Conservation (phyloP, 2,113 vertebrate species). For the Kryptolebias marmoratus region DNA sequence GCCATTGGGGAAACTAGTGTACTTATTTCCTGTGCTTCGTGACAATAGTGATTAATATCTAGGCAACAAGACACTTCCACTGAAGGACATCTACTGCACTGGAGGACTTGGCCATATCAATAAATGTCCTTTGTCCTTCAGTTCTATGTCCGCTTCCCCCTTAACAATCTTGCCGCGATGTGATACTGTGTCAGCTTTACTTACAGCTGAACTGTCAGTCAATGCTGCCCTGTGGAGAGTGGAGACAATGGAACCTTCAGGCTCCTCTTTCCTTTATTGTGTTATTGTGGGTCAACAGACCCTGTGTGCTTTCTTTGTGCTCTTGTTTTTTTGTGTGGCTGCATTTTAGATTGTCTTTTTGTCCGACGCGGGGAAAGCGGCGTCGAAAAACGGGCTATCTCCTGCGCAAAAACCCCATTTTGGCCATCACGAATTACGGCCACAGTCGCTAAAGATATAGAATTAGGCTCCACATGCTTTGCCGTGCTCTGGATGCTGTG, state of each 20-base stretch:
- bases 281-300: conserved; percentile 66
- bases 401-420: conserved; percentile 45
- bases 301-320: conserved; percentile 63
- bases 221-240: conserved; percentile 49
- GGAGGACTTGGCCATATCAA: conserved; percentile 75
- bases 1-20: conserved; percentile 49
- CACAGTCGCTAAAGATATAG: conserved; percentile 54
- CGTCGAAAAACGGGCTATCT: conserved; percentile 53
- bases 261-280: conserved; percentile 57
- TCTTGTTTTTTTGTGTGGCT: conserved; percentile 17
- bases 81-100: conserved; percentile 71
- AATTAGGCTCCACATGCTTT: conserved; percentile 55
- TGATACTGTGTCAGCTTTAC: conserved; percentile 69
- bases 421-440: conserved; percentile 51
- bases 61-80: conserved; percentile 73
- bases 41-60: conserved; percentile 79
- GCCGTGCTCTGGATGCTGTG: conserved; percentile 46
- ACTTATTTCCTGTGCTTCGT: conserved; percentile 70
- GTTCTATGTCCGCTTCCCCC: conserved; percentile 58
- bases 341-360: conserved; percentile 49
- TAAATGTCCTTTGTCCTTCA: conserved; percentile 73
- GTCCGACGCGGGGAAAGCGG: conserved; percentile 32
- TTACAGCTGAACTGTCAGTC: conserved; percentile 72
- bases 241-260: conserved; percentile 66
- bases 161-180: conserved; percentile 60